A percentile compares a stretch with the other conserved stretches of the same genome.
Evolutionary conservation across 2,888 invertebrate species (phyloP).

Genomic region (Conchocele bisecta): DNA sequence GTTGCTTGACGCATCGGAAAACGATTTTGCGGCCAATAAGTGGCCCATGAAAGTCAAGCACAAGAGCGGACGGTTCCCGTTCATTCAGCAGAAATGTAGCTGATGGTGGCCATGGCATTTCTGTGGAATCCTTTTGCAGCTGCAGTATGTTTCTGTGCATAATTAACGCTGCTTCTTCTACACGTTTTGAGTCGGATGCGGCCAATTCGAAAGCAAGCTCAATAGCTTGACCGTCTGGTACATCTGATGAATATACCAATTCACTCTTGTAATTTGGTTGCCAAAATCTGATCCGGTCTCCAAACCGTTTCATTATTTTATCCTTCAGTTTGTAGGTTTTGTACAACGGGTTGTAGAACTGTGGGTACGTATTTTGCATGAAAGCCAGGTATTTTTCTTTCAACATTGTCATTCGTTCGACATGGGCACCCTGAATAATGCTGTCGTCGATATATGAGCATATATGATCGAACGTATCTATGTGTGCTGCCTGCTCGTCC

Average conservation of each 20-base stretch:
- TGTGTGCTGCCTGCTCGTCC: no score
- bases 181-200: slow-evolving; percentile 10
- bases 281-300: slow-evolving; percentile 12
- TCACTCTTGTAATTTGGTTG: slow-evolving; percentile 12
- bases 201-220: slow-evolving; percentile 20
- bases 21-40: no score
- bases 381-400: slow-evolving; percentile 17
- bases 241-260: slow-evolving; percentile 16
- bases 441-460: slow-evolving; percentile 1
- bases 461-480: slow-evolving; percentile 10
- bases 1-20: no score
- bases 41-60: not conserved
- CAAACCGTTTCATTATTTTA: slow-evolving; percentile 21
- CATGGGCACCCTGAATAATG: slow-evolving; percentile 1
- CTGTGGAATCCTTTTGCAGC: not conserved
- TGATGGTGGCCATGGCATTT: slow-evolving; percentile 25
- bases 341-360: slow-evolving; percentile 16
- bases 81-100: not conserved
- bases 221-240: slow-evolving; percentile 22
- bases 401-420: slow-evolving; percentile 27
- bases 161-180: slow-evolving; percentile 22
- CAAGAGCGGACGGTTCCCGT: not conserved
- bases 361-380: slow-evolving; percentile 5
- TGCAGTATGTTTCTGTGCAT: not conserved
- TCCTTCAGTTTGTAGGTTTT: slow-evolving; percentile 33